Base-by-base conservation (phyloP, 2,113 vertebrate species). In the Heliornis fulica region DNA sequence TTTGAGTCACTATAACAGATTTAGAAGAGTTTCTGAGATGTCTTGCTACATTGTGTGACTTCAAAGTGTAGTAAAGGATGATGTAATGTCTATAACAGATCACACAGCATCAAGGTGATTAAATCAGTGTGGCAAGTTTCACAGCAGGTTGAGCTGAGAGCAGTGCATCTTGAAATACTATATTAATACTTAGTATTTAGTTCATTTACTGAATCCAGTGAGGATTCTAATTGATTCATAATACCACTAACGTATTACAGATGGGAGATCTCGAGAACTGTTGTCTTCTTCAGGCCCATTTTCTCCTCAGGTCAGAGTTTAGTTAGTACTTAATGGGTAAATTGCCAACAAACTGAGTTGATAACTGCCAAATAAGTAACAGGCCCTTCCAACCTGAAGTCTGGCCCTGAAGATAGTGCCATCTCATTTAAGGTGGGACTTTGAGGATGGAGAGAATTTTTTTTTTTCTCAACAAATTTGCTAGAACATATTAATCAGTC, bases 11-110 rank as follows among this genome's bases (percentile, higher is more conserved):
- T 85, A 2, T 28, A 48, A 46, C 57, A n/a, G 26, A 20, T 60
- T 82, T 93, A 92, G 69, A 96, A 90, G 40, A 54, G 56, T 18
- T 71, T 34, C 51, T 78, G 95, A 85, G 43, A 95, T 41, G 25
- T 70, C 40, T 77, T 83, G 65, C 45, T 91, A 48, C 51, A 82
- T 11, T 87, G 6, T 66, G 56, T 48, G 22, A 26, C 90, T 94
- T 93, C 75, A 83, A 90, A 64, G 59, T 66, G 43, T 77, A 93
- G 31, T 21, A 31, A 80, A 69, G 16, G n/a, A 23, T 86, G 84
- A 83, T 81, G 36, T 51, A 93, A 77, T 56, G 7, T 83, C 87
- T 82, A 71, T 87, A 90, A 29, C 4, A 61, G 54, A 83, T 78
- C 86, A 40, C 59, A 80, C 1, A 8, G 53, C 29, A 63, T 38